A percentile compares a stretch with the other conserved stretches of the same genome.
phyloP scores from a whole-genome alignment of 1,140 invertebrate genomes.

The Xylocopa sonorina region DNA sequence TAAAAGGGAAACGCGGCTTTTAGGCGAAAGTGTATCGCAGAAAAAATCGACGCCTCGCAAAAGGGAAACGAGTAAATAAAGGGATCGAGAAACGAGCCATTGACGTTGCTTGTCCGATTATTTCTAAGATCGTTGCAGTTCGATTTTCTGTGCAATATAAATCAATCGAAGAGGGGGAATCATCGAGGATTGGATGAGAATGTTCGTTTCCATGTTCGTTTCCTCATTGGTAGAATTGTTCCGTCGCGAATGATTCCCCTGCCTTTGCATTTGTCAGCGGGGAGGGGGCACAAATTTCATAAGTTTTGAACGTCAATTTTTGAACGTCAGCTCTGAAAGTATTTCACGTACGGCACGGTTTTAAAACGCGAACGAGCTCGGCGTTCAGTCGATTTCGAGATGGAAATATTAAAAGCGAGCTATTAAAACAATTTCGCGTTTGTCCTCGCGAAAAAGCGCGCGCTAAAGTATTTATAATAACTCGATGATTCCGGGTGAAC shows the following conservation, averaged over 20 bases:
- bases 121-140: no score
- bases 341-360: neutral
- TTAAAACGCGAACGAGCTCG: conserved; percentile 19
- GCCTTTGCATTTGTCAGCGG: no score
- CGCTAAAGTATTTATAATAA: conserved; percentile 54
- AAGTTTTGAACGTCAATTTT: no score
- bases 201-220: no score
- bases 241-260: no score
- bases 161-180: no score
- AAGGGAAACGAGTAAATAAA: neutral
- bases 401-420: conserved; percentile 36
- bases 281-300: no score
- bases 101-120: no score
- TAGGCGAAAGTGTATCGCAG: no score
- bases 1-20: neutral
- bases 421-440: conserved; percentile 40
- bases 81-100: neutral
- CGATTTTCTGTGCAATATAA: no score
- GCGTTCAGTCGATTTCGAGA: conserved; percentile 1
- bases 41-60: neutral
- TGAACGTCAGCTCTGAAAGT: neutral
- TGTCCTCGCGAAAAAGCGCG: conserved; percentile 21
- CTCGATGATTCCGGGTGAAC: conserved; percentile 33
- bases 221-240: no score
- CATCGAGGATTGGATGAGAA: no score